phyloP scores from a whole-genome alignment of 1,140 invertebrate genomes.

The Megalopta genalis region DNA sequence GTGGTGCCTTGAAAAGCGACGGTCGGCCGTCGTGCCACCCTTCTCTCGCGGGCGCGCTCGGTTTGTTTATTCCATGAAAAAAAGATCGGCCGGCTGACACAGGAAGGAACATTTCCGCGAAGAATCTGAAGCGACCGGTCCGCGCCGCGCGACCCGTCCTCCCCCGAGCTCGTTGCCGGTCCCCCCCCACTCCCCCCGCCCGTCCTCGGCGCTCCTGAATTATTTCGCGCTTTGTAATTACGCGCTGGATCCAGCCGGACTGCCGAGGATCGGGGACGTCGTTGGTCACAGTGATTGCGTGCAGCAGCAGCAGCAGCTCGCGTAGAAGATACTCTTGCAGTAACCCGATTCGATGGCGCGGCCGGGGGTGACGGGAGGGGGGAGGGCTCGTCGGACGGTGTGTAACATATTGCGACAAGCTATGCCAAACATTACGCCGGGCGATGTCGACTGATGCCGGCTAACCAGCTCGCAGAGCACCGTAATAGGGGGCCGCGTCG shows the following conservation, averaged over 20 bases:
- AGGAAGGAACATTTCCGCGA: not conserved
- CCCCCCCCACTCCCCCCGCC: not conserved
- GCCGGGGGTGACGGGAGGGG: too few relatives aligned
- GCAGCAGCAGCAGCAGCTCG: constrained; percentile 32
- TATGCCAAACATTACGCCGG: constrained; percentile 72
- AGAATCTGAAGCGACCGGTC: not conserved
- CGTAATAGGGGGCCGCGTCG: constrained; percentile 45
- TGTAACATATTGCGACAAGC: constrained; percentile 75
- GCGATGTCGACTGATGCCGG: constrained; percentile 71
- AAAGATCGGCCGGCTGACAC: not conserved
- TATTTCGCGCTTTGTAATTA: constrained; percentile 61
- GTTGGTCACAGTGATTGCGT: constrained; percentile 57
- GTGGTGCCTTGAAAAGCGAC: not conserved
- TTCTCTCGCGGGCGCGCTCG: too few relatives aligned
- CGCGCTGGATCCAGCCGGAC: constrained; percentile 52
- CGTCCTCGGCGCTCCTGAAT: constrained; percentile 38
- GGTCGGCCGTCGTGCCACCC: not conserved
- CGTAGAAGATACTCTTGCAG: constrained; percentile 59
- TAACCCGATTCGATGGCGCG: constrained; percentile 74
- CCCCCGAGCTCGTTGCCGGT: constrained; percentile 4
- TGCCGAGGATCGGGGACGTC: constrained; percentile 31
- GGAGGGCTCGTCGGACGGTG: constrained; percentile 49
- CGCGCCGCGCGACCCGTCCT: not conserved
- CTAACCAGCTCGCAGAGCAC: constrained; percentile 62
- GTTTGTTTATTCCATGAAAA: constrained; percentile 8